Evolutionary conservation across 2,113 vertebrate genomes (phyloP).

Genomic region (Mixornis gularis): DNA sequence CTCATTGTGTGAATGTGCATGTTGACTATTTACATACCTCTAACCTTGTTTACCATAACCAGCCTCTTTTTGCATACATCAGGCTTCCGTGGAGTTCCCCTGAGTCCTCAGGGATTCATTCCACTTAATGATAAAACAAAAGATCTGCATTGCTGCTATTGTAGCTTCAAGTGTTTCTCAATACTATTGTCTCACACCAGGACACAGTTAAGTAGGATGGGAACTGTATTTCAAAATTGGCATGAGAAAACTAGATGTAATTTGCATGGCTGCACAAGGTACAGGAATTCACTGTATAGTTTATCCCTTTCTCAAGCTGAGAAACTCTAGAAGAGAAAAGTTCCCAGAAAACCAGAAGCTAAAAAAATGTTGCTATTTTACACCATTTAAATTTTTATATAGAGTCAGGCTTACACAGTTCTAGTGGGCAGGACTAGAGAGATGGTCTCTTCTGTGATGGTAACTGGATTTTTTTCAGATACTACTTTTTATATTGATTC

Average conservation of each 20-base stretch:
- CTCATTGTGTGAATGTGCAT: not conserved
- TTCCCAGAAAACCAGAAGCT: not conserved
- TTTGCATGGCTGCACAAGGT: not conserved
- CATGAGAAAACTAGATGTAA: not conserved
- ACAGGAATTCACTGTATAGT: not conserved
- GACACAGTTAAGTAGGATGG: not conserved
- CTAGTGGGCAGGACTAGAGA: not conserved
- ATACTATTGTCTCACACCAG: not conserved
- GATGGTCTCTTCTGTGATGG: not conserved
- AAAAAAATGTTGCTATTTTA: not conserved
- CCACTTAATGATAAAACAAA: constrained; percentile 8
- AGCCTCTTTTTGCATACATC: not conserved
- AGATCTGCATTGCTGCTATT: not conserved
- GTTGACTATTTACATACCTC: not conserved
- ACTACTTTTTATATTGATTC: not conserved
- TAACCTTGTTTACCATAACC: not conserved
- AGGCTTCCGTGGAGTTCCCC: not conserved
- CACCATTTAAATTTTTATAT: not conserved
- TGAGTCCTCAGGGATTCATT: not conserved
- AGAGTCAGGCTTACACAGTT: not conserved
- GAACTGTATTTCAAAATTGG: not conserved
- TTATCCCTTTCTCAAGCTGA: not conserved
- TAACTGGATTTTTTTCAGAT: not conserved
- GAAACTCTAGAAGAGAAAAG: not conserved
- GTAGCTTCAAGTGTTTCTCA: constrained; percentile 5